A percentile compares a stretch with the other conserved stretches of the same genome.
phyloP scores from a whole-genome alignment of 2,113 vertebrate genomes.

The Platichthys flesus region DNA sequence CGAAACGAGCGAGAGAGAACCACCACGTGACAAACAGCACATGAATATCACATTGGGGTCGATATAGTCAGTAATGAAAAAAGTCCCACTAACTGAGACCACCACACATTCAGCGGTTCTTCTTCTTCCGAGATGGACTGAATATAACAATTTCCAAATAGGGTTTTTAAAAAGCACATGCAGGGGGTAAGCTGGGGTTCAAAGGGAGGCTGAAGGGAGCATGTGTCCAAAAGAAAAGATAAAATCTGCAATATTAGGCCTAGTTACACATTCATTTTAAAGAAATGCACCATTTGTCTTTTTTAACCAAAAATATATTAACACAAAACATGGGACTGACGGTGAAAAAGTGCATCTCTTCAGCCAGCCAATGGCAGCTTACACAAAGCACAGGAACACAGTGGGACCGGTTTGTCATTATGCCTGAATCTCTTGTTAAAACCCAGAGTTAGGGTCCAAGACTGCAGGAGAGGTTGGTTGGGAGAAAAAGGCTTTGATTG shows the following conservation, averaged over 20 bases:
- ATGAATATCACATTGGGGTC: not conserved
- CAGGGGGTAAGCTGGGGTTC: constrained; percentile 39
- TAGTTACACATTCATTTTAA: constrained; percentile 1
- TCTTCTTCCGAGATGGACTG: constrained; percentile 12
- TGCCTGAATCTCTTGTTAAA: constrained; percentile 40
- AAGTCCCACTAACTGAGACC: constrained; percentile 22
- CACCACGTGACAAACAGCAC: not conserved
- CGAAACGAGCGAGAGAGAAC: constrained; percentile 1
- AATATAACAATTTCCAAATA: constrained; percentile 16
- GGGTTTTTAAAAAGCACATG: constrained; percentile 65
- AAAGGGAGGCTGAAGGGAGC: constrained; percentile 73
- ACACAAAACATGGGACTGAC: not conserved
- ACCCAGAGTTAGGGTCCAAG: constrained; percentile 33
- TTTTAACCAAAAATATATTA: not conserved
- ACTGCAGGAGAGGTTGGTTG: constrained; percentile 21
- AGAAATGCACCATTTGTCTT: constrained; percentile 3
- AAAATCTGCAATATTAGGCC: constrained; percentile 6
- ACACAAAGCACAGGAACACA: constrained; percentile 55
- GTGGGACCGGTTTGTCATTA: not conserved
- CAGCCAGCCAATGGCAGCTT: constrained; percentile 70
- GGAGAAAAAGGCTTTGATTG: constrained; percentile 58
- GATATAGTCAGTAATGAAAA: not conserved
- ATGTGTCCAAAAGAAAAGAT: not conserved
- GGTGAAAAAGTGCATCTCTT: constrained; percentile 62
- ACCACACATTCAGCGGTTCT: constrained; percentile 27